Evolutionary conservation across 2,888 invertebrate genomes (phyloP).

Genomic region (Ramazzottius varieornatus): DNA sequence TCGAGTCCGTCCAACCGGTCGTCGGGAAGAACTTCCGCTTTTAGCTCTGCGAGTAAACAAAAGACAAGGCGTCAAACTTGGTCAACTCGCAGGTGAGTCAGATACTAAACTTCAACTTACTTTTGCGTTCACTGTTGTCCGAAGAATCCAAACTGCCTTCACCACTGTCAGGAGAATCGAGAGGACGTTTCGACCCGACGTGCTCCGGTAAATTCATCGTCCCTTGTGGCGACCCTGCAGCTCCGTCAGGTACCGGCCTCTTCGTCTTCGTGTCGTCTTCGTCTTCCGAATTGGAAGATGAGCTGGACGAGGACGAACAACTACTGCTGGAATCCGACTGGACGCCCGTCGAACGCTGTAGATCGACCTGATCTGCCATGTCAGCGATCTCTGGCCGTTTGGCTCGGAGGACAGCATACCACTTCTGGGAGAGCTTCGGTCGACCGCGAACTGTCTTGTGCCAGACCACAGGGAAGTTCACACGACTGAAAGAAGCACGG

Average conservation of each 20-base stretch:
- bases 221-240: too few species aligned
- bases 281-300: not conserved
- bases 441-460: conserved; percentile 84
- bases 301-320: conserved; percentile 44
- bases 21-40: too few species aligned
- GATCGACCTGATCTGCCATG: conserved; percentile 42
- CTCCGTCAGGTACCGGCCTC: not conserved
- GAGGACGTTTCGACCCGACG: not conserved
- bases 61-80: too few species aligned
- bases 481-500: conserved; percentile 48
- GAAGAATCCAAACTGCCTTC: not conserved
- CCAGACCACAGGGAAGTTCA: conserved; percentile 92
- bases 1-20: too few species aligned
- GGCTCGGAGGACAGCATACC: conserved; percentile 36
- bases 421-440: conserved; percentile 78
- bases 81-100: too few species aligned
- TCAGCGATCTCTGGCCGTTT: conserved; percentile 11
- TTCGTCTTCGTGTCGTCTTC: not conserved
- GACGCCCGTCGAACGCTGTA: conserved; percentile 57
- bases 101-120: too few species aligned
- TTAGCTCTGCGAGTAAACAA: too few species aligned
- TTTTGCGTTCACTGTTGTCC: not conserved
- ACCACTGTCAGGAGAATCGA: not conserved
- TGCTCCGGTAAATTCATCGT: too few species aligned
- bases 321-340: conserved; percentile 76